Percentiles rank a stretch among this genome's conserved stretches.
Evolutionary conservation across 2,797 vertebrate species (phyloP).

Genomic region (Schizopygopsis malacanthus): DNA sequence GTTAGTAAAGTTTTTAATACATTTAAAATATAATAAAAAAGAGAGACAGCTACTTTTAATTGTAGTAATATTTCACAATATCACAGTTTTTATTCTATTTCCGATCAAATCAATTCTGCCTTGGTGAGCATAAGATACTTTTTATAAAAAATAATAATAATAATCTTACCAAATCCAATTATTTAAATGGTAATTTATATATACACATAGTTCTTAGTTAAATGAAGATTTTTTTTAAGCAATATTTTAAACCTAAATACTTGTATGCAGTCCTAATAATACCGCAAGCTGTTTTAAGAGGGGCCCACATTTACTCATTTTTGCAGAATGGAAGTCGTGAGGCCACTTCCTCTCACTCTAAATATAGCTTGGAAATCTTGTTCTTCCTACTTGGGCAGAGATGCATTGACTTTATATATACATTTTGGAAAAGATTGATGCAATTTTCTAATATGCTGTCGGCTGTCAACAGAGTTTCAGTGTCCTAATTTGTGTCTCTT

Average conservation of each 20-base stretch:
- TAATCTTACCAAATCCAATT: neutral
- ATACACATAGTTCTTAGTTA: neutral
- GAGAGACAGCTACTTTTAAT: neutral
- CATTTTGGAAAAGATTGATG: neutral
- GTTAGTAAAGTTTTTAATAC: neutral
- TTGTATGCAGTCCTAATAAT: neutral
- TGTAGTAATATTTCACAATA: neutral
- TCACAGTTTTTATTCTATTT: neutral
- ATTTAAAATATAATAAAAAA: neutral
- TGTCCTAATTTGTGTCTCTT: constrained; percentile 45
- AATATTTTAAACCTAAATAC: neutral
- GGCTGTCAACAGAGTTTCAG: neutral
- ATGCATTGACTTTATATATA: neutral
- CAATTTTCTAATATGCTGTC: neutral
- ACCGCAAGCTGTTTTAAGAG: neutral
- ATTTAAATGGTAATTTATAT: neutral
- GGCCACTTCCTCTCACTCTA: neutral
- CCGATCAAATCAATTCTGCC: neutral
- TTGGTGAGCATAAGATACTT: neutral
- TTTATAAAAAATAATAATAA: too few species aligned
- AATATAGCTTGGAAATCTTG: constrained; percentile 16
- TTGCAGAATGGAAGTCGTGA: constrained; percentile 9
- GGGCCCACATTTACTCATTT: neutral
- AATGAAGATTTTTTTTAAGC: neutral
- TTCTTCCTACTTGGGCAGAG: constrained; percentile 15